These are phyloP conservation scores for Gila robusta DNA, from an alignment of 2,797 vertebrate genomes.

Conservation along the genomic window DNA sequence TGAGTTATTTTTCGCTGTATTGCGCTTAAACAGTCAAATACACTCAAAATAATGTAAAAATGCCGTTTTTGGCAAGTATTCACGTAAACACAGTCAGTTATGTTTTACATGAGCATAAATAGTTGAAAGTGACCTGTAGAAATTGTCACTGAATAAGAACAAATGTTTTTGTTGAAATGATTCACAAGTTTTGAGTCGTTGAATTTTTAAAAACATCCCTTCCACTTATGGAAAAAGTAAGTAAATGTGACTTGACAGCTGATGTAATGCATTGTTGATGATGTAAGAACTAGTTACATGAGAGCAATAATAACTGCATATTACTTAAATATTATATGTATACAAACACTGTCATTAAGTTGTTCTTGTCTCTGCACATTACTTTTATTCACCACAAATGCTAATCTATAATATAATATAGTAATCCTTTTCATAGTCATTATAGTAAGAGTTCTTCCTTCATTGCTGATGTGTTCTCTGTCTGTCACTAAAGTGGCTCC, in stretches of 20 bases:
- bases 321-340: neutral
- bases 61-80: no score
- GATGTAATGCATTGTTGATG: constrained; percentile 27
- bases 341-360: neutral
- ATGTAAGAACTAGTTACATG: constrained; percentile 4
- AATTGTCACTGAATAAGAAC: neutral
- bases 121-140: neutral
- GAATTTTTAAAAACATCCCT: neutral
- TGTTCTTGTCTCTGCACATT: neutral
- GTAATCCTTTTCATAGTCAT: neutral
- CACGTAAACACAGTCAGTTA: no score
- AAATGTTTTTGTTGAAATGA: neutral
- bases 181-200: neutral
- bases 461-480: constrained; percentile 50
- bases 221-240: neutral
- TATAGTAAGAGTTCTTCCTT: neutral
- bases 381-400: neutral
- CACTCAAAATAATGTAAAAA: no score
- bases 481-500: constrained; percentile 67
- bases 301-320: neutral
- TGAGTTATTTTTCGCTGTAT: no score
- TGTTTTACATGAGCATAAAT: no score
- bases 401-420: neutral
- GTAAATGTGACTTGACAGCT: constrained; percentile 15
- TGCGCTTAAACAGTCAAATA: no score